These are phyloP conservation scores for Alcedo atthis DNA, from an alignment of 2,797 vertebrate genomes.

Conservation along the genomic window DNA sequence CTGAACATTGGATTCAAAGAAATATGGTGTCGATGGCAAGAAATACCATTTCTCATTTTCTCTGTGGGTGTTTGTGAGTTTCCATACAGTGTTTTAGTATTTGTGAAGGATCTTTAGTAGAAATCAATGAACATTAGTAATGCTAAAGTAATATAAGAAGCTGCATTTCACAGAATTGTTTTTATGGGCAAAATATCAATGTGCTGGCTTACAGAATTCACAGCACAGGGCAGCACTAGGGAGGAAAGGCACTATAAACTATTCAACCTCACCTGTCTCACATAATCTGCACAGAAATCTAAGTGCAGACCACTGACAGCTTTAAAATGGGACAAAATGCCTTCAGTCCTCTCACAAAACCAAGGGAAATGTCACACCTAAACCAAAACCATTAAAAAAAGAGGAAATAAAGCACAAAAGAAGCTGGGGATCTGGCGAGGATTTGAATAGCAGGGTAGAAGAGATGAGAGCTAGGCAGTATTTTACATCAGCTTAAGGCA, in stretches of 20 bases:
- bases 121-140: slow-evolving; percentile 48
- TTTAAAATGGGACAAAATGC: slow-evolving; percentile 54
- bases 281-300: slow-evolving; percentile 44
- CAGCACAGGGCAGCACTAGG: background rate
- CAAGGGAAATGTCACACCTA: slow-evolving; percentile 18
- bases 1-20: background rate
- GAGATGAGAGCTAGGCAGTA: background rate
- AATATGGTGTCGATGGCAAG: background rate
- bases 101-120: slow-evolving; percentile 17
- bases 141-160: background rate
- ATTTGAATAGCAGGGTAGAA: slow-evolving; percentile 14
- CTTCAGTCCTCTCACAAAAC: slow-evolving; percentile 32
- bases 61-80: background rate
- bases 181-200: slow-evolving; percentile 29
- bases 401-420: background rate
- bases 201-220: background rate
- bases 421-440: background rate
- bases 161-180: background rate
- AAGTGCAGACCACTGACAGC: slow-evolving; percentile 11
- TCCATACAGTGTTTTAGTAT: background rate
- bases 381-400: background rate
- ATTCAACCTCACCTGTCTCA: background rate
- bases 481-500: background rate
- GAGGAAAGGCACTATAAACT: slow-evolving; percentile 34
- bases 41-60: background rate